Evolutionary conservation across 2,113 vertebrate genomes (phyloP), one percentile per base, ranked within the genome.

Genomic region (Balaenoptera acutorostrata): DNA sequence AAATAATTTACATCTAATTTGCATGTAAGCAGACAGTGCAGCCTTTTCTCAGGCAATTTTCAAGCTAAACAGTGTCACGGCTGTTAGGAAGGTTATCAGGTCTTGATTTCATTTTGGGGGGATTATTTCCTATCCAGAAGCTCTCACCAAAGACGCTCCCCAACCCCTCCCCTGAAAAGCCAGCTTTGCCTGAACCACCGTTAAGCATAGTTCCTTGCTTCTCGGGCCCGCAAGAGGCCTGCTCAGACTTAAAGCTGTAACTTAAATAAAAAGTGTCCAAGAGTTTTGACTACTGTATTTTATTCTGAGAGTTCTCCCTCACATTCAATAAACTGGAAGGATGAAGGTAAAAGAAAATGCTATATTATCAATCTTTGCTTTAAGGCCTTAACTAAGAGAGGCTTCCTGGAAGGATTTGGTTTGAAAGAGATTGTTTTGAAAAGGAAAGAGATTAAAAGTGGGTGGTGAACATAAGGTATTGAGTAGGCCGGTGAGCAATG

Each of bases 1-100:
- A 95, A 81, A 85, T 90, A 77, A 88, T 97, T 94, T 88, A 77
- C 57, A 95, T 83, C 41, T 52, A 89, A 94, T 96, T 88, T 96
- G 64, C 90, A 83, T 44, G 27, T 31, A 33, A 33, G 59, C 39
- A 59, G 68, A 88, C 14, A 66, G 36, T 20, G 15, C 20, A 9
- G 57, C 36, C 78, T 71, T 8, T 77, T 93, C 39, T 75, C 17
- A 11, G 66, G 80, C 74, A 72, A 29, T 69, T 92, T 93, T 80
- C 15, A 12, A 78, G 75, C 59, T 82, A 31, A 93, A 66, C 41
- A 72, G 61, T 29, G 64, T 68, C 59, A 33, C 27, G 33, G 39
- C 36, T 55, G n/a, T 77, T 25, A 64, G 2, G 20, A 69, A 90
- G 44, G 72, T 74, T 72, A 75, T 25, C 0, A 11, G 25, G 49